Evolutionary conservation across 2,113 vertebrate genomes (phyloP), one percentile per base, ranked within the genome.

Genomic region (Thymallus thymallus): DNA sequence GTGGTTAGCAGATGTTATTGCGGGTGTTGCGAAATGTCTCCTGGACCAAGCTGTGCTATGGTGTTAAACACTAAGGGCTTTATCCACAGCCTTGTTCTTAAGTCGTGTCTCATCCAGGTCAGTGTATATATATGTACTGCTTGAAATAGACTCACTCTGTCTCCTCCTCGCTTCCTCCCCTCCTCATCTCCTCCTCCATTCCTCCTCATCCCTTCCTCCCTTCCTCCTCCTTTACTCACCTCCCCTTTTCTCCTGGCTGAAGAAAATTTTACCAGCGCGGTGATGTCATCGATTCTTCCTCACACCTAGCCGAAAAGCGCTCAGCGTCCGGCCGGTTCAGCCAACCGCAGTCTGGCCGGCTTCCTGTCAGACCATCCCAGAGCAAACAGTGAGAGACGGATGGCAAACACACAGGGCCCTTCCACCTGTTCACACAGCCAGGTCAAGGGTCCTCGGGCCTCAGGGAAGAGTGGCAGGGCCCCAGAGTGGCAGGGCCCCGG

Each of bases 281-380:
- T 90, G 87, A 90, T 84, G 89, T 90, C 90, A 92, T 76, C 67
- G 14, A 14, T 79, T 84, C 86, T 86, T 83, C 79, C 82, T 91
- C 66, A 12, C 83, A 86, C 87, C 75, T 84, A 86, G 74, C 69
- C 26, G 80, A 88, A 73, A 41, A 81, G 32, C 86, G 85, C 80
- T 87, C 75, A 82, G 75, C 26, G 16, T n/a, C 66, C 84, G 84
- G 79, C 66, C 84, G 85, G 79, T 88, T 85, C 82, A 55, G 61
- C 82, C 69, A 60, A 82, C 81, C 84, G 72, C 86, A 79, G 90
- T 88, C 88, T 85, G 88, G 78, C 79, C 81, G 79, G 86, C 86
- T 93, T 91, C 91, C 90, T 92, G 90, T 90, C 85, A 88, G 83
- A 87, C 83, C 78, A 85, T 82, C 73, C 72, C 78, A 76, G 51